Evolutionary conservation across 2,888 invertebrate genomes (phyloP).

Genomic region (Habroteleia sp.): DNA sequence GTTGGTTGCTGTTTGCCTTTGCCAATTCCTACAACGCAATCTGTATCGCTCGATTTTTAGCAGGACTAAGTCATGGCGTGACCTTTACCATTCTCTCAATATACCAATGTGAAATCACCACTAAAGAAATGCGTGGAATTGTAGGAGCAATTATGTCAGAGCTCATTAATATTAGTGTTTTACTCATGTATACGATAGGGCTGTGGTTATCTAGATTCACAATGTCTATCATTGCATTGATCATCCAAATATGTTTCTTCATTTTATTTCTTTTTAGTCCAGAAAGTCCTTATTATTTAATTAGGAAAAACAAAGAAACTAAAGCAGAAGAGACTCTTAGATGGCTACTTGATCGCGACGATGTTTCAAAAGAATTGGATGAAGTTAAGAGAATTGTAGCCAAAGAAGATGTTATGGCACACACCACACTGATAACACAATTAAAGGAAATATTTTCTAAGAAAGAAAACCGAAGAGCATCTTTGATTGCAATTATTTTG

Average conservation of each 20-base stretch:
- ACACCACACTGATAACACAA: conserved; percentile 59
- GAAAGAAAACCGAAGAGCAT: conserved; percentile 70
- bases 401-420: conserved; percentile 68
- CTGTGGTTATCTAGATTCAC: conserved; percentile 28
- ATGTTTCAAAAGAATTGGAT: conserved; percentile 76
- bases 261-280: conserved; percentile 40
- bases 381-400: conserved; percentile 76
- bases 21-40: conserved; percentile 22
- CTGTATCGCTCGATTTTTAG: conserved; percentile 39
- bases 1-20: conserved; percentile 43
- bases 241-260: conserved; percentile 45
- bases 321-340: conserved; percentile 52
- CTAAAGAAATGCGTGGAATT: conserved; percentile 49
- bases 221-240: conserved; percentile 31
- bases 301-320: conserved; percentile 34
- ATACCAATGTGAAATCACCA: conserved; percentile 56
- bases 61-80: conserved; percentile 51
- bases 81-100: conserved; percentile 47
- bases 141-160: conserved; percentile 51
- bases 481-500: conserved; percentile 73
- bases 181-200: conserved; percentile 39
- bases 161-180: conserved; percentile 42
- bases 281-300: conserved; percentile 54
- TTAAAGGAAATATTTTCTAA: conserved; percentile 63
- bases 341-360: conserved; percentile 76